Conservation (phyloP, 2,113 vertebrate species). For the Tautogolabrus adspersus region DNA sequence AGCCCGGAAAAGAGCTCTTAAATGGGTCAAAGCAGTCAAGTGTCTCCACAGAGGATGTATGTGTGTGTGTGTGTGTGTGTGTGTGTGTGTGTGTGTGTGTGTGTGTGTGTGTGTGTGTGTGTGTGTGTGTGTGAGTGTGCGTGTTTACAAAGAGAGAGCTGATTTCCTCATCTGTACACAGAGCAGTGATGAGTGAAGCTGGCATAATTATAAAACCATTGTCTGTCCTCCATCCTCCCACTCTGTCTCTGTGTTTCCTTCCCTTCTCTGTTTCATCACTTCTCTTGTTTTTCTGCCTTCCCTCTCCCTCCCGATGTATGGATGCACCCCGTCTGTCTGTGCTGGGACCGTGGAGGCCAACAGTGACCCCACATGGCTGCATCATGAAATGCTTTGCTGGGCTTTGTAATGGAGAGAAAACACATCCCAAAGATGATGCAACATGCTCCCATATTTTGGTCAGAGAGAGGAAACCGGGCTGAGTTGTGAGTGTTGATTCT, state of each 20-base stretch:
- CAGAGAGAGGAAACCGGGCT: conserved; percentile 34
- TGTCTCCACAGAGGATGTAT: conserved; percentile 72
- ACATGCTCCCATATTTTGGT: conserved; percentile 46
- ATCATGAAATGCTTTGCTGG: conserved; percentile 53
- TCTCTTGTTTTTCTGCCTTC: conserved; percentile 53
- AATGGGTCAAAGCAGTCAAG: conserved; percentile 83
- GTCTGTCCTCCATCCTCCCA: conserved; percentile 29
- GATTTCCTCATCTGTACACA: conserved; percentile 29
- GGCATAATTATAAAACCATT: conserved; percentile 26
- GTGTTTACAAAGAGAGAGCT: conserved; percentile 3
- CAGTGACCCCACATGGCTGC: conserved; percentile 81
- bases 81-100: conserved; percentile 27
- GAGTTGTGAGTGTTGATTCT: conserved; percentile 10
- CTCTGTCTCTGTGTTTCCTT: conserved; percentile 43
- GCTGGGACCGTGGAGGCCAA: conserved; percentile 66
- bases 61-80: conserved; percentile 50
- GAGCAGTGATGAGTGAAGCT: conserved; percentile 30
- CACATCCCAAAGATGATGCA: conserved; percentile 65
- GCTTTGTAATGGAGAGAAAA: conserved; percentile 44
- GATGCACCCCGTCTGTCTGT: conserved; percentile 53
- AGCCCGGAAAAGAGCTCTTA: conserved; percentile 72
- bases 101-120: conserved; percentile 12
- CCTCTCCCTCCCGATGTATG: conserved; percentile 46
- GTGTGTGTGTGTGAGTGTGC: conserved; percentile 26
- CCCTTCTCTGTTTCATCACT: conserved; percentile 51